Conservation (phyloP, 2,888 invertebrate genomes). For the Chaitophorus viminalis region DNA sequence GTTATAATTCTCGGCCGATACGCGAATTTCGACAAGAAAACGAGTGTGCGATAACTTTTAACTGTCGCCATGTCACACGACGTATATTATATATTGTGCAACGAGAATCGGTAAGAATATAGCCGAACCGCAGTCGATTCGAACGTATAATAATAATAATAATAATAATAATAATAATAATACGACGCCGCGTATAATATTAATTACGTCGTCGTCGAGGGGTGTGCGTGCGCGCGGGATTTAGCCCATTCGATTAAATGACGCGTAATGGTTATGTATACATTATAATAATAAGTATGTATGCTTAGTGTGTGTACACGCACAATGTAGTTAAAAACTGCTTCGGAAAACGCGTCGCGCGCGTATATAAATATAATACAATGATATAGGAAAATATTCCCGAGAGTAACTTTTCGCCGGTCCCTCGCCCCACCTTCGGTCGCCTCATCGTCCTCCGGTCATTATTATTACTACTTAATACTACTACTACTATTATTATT, state of each 20-base stretch:
- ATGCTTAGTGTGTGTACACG: not conserved
- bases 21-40: constrained; percentile 14
- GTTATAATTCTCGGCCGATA: not conserved
- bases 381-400: constrained; percentile 38
- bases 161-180: too few relatives aligned
- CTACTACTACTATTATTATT: constrained; percentile 1
- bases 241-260: constrained; percentile 49
- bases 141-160: constrained; percentile 7
- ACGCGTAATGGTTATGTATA: constrained; percentile 51
- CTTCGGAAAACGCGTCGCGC: constrained; percentile 24
- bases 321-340: constrained; percentile 44
- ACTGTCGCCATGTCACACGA: not conserved
- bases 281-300: constrained; percentile 22
- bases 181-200: constrained; percentile 11
- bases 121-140: not conserved
- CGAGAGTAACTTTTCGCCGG: constrained; percentile 50
- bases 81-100: not conserved
- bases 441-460: not conserved
- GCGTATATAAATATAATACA: not conserved
- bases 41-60: not conserved
- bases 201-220: constrained; percentile 27
- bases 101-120: constrained; percentile 39
- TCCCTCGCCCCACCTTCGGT: not conserved
- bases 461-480: constrained; percentile 18
- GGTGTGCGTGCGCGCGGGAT: not conserved